A percentile compares a stretch with the other conserved stretches of the same genome.
Evolutionary conservation across 2,113 vertebrate genomes (phyloP).

Genomic region (Otocyon megalotis): DNA sequence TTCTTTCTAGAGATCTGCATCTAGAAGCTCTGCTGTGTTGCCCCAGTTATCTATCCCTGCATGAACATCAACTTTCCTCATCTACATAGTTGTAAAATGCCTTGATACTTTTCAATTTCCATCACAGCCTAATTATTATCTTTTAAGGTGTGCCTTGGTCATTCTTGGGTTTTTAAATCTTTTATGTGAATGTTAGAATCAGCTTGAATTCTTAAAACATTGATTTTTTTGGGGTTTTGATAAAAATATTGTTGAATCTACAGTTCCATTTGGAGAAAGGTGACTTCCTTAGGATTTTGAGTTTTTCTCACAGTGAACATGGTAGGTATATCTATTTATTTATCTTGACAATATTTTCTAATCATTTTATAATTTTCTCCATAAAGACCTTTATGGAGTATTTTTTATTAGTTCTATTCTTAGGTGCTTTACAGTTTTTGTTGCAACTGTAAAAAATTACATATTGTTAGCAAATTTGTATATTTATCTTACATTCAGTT

Average conservation of each 20-base stretch:
- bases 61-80: background rate
- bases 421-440: background rate
- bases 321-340: background rate
- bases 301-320: background rate
- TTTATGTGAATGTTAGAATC: constrained; percentile 10
- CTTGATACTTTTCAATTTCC: background rate
- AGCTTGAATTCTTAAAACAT: background rate
- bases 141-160: background rate
- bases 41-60: background rate
- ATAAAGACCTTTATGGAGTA: background rate
- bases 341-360: background rate
- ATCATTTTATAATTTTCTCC: background rate
- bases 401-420: background rate
- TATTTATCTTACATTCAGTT: background rate
- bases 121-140: background rate
- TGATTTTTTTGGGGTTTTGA: background rate
- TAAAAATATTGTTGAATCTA: background rate
- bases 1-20: background rate
- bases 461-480: background rate
- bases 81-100: background rate
- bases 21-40: background rate
- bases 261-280: background rate
- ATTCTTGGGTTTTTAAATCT: background rate
- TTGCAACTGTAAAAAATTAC: background rate
- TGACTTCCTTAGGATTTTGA: background rate